Percentiles rank a stretch among this genome's conserved stretches.
Evolutionary conservation across 1,140 invertebrate genomes (phyloP).

Genomic region (Brachionus koreanus): DNA sequence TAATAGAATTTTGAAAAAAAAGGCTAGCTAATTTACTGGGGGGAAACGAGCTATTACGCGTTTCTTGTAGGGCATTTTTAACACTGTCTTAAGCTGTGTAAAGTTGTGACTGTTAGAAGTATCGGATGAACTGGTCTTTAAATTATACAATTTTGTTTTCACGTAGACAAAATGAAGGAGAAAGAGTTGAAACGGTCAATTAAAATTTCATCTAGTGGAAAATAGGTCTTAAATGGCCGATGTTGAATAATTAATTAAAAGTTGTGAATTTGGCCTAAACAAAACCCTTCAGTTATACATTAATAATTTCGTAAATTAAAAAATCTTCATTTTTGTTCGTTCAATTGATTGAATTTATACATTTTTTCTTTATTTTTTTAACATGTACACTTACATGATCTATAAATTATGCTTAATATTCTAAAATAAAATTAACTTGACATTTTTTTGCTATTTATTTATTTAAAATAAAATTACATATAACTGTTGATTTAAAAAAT

Average conservation of each 20-base stretch:
- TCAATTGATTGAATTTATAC: background rate
- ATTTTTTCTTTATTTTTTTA: background rate
- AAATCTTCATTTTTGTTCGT: slow-evolving; percentile 3
- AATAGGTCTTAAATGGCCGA: background rate
- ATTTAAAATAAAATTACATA: too few relatives aligned
- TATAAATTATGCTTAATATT: background rate
- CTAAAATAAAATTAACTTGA: background rate
- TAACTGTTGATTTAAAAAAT: too few relatives aligned
- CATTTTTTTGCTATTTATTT: background rate
- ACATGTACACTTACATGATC: background rate
- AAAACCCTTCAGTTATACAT: background rate
- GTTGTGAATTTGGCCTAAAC: background rate
- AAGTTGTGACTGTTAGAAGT: background rate
- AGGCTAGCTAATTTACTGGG: slow-evolving; percentile 63
- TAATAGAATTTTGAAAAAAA: too few relatives aligned
- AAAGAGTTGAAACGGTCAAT: slow-evolving; percentile 19
- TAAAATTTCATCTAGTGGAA: background rate
- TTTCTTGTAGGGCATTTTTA: slow-evolving; percentile 85
- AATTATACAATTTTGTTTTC: slow-evolving; percentile 28
- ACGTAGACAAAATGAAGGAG: slow-evolving; percentile 20
- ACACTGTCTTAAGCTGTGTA: background rate
- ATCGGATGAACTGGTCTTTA: background rate
- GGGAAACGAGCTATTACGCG: slow-evolving; percentile 93
- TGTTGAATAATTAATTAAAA: background rate
- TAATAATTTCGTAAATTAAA: background rate